Evolutionary conservation across 2,888 invertebrate species (phyloP).

Genomic region (Scaeva pyrastri): DNA sequence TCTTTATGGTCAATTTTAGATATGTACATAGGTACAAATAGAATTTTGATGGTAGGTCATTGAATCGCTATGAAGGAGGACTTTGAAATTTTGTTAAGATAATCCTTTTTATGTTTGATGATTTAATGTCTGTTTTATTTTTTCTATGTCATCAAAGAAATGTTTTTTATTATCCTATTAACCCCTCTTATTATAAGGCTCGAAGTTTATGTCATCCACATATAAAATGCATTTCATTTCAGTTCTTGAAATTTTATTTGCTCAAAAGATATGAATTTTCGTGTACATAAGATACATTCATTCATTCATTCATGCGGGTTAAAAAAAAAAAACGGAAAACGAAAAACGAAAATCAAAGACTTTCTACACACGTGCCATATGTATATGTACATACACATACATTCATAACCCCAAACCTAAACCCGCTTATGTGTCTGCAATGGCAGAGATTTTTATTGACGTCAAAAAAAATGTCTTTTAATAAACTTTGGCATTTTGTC

Average conservation of each 20-base stretch:
- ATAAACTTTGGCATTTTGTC: conserved; percentile 38
- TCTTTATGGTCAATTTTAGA: too few species aligned
- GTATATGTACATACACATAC: not conserved
- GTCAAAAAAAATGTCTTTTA: conserved; percentile 13
- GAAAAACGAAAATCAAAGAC: not conserved
- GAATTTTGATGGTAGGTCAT: too few species aligned
- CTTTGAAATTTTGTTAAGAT: too few species aligned
- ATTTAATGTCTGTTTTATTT: not conserved
- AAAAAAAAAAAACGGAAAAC: too few species aligned
- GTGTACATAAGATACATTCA: not conserved
- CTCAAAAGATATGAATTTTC: not conserved
- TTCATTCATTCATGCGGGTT: too few species aligned
- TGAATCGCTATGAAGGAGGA: too few species aligned
- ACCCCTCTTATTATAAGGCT: conserved; percentile 2
- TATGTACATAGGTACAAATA: too few species aligned
- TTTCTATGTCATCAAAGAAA: not conserved
- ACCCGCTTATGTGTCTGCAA: not conserved
- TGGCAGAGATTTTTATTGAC: conserved; percentile 10
- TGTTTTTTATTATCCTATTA: not conserved
- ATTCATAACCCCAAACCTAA: not conserved
- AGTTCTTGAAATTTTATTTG: not conserved
- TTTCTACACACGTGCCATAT: conserved; percentile 22
- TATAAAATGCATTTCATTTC: not conserved
- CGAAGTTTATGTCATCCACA: not conserved
- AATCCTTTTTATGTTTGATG: not conserved